Evolutionary conservation across 2,797 vertebrate species (phyloP).

Genomic region (Delichon dasypus): DNA sequence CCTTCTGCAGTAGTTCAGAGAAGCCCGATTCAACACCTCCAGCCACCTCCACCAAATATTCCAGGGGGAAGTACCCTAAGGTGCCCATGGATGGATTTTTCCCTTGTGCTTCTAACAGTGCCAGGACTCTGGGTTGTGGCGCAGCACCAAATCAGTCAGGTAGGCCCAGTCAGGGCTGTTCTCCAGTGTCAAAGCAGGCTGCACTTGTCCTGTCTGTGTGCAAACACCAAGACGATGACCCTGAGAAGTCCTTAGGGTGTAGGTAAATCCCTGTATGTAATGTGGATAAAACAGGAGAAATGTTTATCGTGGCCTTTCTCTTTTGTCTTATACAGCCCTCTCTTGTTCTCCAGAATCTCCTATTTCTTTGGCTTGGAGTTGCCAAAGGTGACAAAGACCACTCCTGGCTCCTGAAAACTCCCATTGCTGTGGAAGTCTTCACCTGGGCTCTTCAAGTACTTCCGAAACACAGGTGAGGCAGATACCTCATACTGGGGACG

Average conservation of each 20-base stretch:
- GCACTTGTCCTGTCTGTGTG: neutral
- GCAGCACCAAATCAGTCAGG: neutral
- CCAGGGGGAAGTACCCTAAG: neutral
- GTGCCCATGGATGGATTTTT: constrained; percentile 34
- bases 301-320: neutral
- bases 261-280: neutral
- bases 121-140: neutral
- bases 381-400: constrained; percentile 66
- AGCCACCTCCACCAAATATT: neutral
- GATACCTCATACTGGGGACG: constrained; percentile 71
- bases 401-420: constrained; percentile 68
- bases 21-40: neutral
- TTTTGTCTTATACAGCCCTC: neutral
- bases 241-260: constrained; percentile 31
- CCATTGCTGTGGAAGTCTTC: constrained; percentile 58
- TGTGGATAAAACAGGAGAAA: neutral
- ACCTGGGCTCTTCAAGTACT: constrained; percentile 65
- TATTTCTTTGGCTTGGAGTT: constrained; percentile 71
- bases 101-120: constrained; percentile 42
- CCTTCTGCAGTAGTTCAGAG: constrained; percentile 3
- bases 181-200: neutral
- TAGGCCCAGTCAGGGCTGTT: neutral
- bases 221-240: neutral
- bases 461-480: constrained; percentile 73
- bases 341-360: neutral